A percentile compares a stretch with the other conserved stretches of the same genome.
These are phyloP conservation scores for Tenthredo livida DNA, from an alignment of 2,888 invertebrate genomes.

Conservation along the genomic window DNA sequence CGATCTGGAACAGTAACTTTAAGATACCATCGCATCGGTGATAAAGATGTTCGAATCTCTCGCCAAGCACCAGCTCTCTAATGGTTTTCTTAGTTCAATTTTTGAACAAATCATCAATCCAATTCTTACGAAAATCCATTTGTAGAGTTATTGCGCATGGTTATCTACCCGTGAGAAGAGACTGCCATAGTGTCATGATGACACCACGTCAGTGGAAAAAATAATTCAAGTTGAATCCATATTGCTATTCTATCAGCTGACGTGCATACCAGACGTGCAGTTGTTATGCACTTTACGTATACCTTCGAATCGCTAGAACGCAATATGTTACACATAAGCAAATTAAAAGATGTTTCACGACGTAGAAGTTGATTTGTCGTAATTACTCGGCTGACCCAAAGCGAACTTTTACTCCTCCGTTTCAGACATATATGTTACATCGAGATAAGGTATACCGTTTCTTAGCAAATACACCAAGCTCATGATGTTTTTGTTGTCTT, in stretches of 20 bases:
- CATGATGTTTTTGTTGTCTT: background rate
- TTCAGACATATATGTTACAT: background rate
- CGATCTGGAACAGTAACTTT: background rate
- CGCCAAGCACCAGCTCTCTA: background rate
- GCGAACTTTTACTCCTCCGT: slow-evolving; percentile 3
- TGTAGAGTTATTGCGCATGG: too few species aligned
- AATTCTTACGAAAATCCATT: background rate
- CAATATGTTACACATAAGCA: background rate
- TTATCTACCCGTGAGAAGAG: too few species aligned
- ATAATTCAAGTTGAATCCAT: too few species aligned
- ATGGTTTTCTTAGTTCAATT: background rate
- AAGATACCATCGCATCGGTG: background rate
- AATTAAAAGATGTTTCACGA: background rate
- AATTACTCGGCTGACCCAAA: slow-evolving; percentile 23
- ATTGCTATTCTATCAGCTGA: background rate
- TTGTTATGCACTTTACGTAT: background rate
- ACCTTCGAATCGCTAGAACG: background rate
- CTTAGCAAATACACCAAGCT: background rate
- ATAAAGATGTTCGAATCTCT: background rate
- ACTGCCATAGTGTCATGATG: too few species aligned
- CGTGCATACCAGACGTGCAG: background rate
- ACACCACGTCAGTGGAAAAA: too few species aligned
- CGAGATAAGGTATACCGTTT: background rate
- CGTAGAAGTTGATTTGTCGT: background rate
- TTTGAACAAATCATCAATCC: background rate